These are phyloP conservation scores for Prochilodus magdalenae DNA, from an alignment of 2,113 vertebrate species.

Conservation along the genomic window DNA sequence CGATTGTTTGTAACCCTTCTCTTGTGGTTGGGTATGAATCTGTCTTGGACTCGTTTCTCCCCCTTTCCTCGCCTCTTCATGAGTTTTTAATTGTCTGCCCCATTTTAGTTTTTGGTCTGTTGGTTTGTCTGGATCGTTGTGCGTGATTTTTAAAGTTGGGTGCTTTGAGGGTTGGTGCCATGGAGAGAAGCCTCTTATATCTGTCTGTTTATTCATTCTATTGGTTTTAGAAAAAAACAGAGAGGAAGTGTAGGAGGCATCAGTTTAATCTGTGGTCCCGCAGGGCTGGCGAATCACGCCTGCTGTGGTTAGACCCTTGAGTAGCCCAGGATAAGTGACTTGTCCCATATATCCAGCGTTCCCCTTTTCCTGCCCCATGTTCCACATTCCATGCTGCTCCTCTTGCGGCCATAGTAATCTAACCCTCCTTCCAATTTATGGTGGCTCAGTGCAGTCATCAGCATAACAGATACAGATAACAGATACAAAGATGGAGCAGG, in stretches of 20 bases:
- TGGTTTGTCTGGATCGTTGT: conserved; percentile 53
- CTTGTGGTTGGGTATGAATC: conserved; percentile 81
- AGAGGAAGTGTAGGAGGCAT: conserved; percentile 8
- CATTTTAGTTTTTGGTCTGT: conserved; percentile 29
- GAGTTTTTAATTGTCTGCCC: conserved; percentile 75
- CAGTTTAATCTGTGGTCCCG: conserved; percentile 26
- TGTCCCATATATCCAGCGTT: background rate
- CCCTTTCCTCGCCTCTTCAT: conserved; percentile 63
- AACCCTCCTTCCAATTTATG: conserved; percentile 29
- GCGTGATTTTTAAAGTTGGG: conserved; percentile 16
- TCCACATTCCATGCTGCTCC: conserved; percentile 16
- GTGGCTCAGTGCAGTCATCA: conserved; percentile 8
- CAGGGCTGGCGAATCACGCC: conserved; percentile 19
- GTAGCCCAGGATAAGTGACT: conserved; percentile 12
- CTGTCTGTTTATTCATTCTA: background rate
- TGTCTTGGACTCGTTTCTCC: conserved; percentile 68
- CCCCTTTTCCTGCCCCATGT: background rate
- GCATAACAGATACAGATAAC: background rate
- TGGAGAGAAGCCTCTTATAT: conserved; percentile 1
- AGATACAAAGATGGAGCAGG: background rate
- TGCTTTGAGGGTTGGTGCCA: conserved; percentile 5
- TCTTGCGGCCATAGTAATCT: conserved; percentile 21
- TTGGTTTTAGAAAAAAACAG: background rate
- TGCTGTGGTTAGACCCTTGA: background rate
- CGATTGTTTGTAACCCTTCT: conserved; percentile 76